Conservation (phyloP, 1,140 invertebrate species). For the Plutomurus gul region DNA sequence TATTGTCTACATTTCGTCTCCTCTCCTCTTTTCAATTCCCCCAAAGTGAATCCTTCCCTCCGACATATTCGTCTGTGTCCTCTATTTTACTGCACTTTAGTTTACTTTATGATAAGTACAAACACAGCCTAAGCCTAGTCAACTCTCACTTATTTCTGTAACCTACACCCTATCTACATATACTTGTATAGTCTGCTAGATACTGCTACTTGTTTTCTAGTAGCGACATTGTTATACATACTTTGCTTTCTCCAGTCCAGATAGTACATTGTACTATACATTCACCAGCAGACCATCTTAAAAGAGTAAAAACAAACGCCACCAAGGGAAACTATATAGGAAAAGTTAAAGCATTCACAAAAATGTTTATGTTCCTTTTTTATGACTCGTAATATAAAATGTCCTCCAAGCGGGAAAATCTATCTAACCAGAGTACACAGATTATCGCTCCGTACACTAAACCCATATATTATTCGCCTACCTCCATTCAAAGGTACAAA, state of each 20-base stretch:
- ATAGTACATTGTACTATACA: too few species aligned
- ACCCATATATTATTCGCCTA: background rate
- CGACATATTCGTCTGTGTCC: background rate
- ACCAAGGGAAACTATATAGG: background rate
- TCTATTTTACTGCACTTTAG: background rate
- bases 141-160: too few species aligned
- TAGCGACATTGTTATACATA: too few species aligned
- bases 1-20: background rate
- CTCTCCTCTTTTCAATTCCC: background rate
- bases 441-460: background rate
- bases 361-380: constrained; percentile 45
- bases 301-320: background rate
- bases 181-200: too few species aligned
- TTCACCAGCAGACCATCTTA: too few species aligned
- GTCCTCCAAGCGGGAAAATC: constrained; percentile 5
- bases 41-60: constrained; percentile 17
- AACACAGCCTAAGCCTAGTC: too few species aligned
- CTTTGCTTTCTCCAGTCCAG: too few species aligned
- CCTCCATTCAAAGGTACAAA: background rate
- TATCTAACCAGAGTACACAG: background rate
- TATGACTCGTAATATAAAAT: constrained; percentile 47
- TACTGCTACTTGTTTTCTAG: too few species aligned
- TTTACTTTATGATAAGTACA: background rate
- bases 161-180: constrained; percentile 8
- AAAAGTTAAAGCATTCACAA: constrained; percentile 32